Base-by-base conservation (phyloP, 2,888 invertebrate genomes). In the Phengaris arion region DNA sequence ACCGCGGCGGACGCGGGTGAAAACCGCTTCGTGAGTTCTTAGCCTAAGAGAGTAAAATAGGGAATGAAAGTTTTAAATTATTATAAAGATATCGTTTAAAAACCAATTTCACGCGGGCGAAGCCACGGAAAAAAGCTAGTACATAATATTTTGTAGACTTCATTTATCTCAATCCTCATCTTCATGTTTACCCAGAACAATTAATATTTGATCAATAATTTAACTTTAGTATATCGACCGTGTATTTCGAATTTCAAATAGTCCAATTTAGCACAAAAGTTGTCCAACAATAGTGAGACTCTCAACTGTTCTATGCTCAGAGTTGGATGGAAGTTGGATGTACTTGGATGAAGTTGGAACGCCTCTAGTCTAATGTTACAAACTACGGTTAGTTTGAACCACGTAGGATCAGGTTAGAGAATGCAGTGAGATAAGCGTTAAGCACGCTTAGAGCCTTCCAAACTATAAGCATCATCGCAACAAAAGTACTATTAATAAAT, bases 261-360 rank as follows among this genome's bases (percentile, higher is more conserved):
- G 35, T 45, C 64, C 64, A 64, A 45, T 64, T 64, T 64, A 64
- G 35, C 35, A 45, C 64, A 64, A 64, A 64, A 64, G 64, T 64
- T 64, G 64, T 13, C 2, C 35, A 64, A 64, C 45, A 64, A 64
- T 64, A 64, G 10, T 35, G 64, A 64, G 35, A 64, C 22, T 22
- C 22, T 22, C 22, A 22, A 22, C 35, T 35, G 64, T 35, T 35
- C 64, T 12, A 52, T 1, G 12, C 52, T 59, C 12, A 12, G 59
- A 64, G 64, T 64, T 64, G 45, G 64, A 64, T 64, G 64, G 35
- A 64, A 64, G 64, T 64, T 64, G 64, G 45, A 64, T 64, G 59
- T 15, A 64, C 22, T 64, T 64, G 59, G 59, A 64, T 57, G 55
- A n/a, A 35, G 12, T 64, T 64, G 64, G 12, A 64, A 6, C 64